Evolutionary conservation across 2,797 vertebrate species (phyloP).

Genomic region (Tragelaphus eurycerus): DNA sequence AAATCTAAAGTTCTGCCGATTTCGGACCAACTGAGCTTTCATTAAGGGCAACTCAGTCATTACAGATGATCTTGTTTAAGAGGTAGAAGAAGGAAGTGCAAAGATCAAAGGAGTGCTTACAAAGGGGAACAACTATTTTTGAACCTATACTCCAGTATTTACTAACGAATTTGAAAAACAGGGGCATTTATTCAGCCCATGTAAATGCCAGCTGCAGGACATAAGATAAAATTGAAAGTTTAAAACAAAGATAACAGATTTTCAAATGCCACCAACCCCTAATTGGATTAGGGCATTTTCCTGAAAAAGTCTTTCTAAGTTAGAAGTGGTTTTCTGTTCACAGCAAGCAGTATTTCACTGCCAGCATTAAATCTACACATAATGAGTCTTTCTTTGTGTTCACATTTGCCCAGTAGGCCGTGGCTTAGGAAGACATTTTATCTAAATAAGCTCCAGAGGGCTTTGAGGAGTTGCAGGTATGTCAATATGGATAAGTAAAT

Average conservation of each 20-base stretch:
- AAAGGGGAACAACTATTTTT: constrained; percentile 60
- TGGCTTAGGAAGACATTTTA: constrained; percentile 50
- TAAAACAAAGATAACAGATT: not conserved
- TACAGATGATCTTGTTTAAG: constrained; percentile 28
- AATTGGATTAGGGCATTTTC: not conserved
- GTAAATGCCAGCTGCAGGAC: not conserved
- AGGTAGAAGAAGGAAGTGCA: constrained; percentile 67
- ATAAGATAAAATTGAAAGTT: not conserved
- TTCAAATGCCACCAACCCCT: not conserved
- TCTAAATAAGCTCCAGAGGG: not conserved
- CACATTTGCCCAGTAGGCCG: not conserved
- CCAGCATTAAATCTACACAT: not conserved
- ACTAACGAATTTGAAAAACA: constrained; percentile 36
- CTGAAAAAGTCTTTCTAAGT: constrained; percentile 17
- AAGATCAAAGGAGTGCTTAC: constrained; percentile 65
- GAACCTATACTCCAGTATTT: constrained; percentile 40
- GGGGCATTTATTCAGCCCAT: not conserved
- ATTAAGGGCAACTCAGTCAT: not conserved
- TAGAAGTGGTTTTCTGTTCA: constrained; percentile 18
- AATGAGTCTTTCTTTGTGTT: not conserved
- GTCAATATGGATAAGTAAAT: not conserved
- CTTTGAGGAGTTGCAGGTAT: not conserved
- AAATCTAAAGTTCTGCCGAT: not conserved
- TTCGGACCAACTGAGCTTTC: not conserved
- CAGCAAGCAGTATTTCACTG: not conserved